Evolutionary conservation across 1,140 invertebrate genomes (phyloP), one percentile per base, ranked within the genome.

Genomic region (Drosophila quadrilineata): DNA sequence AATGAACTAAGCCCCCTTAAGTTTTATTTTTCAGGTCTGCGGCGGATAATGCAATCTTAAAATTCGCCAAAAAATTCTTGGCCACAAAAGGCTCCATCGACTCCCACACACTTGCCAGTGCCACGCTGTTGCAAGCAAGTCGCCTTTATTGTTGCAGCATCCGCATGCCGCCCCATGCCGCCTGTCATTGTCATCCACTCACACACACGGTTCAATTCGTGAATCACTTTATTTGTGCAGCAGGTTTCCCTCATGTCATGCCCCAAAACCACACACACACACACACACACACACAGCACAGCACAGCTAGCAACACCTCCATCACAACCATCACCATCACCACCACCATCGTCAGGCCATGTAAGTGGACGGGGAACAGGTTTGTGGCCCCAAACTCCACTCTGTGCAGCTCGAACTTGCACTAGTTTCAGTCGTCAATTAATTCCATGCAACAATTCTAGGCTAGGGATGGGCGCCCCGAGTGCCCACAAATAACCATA

Each of bases 1-100:
- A 85, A 85, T 85, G 79, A 85, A 86, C 79, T 85, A 85, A 85
- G 79, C 80, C 79, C 79, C 79, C 70, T n/a, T n/a, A 63, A 80
- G 75, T 80, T 80, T n/a, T n/a, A n/a, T n/a, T n/a, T n/a, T n/a
- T n/a, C n/a, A n/a, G n/a, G n/a, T n/a, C n/a, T n/a, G n/a, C n/a
- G n/a, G n/a, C n/a, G n/a, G n/a, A n/a, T n/a, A n/a, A n/a, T n/a
- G n/a, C n/a, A n/a, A n/a, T n/a, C n/a, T n/a, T n/a, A n/a, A n/a
- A n/a, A n/a, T n/a, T n/a, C n/a, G n/a, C n/a, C n/a, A n/a, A n/a
- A n/a, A n/a, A n/a, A n/a, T n/a, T n/a, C 52, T 60, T 56, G 31
- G 58, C 67, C 79, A 73, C n/a, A n/a, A n/a, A n/a, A n/a, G n/a
- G n/a, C n/a, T n/a, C n/a, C n/a, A n/a, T n/a, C n/a, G n/a, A n/a